Percentiles rank a stretch among this genome's conserved stretches.
phyloP scores from a whole-genome alignment of 2,113 vertebrate species.

The Raphicerus campestris region DNA sequence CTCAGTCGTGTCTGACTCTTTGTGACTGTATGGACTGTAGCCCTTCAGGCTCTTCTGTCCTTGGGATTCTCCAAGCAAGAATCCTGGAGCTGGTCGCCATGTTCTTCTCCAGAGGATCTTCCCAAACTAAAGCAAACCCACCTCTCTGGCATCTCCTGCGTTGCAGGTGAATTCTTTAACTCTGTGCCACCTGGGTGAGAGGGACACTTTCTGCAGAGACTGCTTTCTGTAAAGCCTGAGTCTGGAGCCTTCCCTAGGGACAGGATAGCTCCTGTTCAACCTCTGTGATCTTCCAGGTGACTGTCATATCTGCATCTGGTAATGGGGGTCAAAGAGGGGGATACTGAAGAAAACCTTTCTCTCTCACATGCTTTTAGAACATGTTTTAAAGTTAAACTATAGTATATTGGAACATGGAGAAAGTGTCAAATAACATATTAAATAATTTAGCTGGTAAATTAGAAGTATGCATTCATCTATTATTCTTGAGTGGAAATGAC shows the following conservation, averaged over 20 bases:
- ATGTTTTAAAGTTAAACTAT: not conserved
- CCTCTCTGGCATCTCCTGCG: not conserved
- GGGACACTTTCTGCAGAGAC: not conserved
- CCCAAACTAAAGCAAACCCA: not conserved
- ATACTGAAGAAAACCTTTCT: not conserved
- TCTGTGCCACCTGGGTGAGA: not conserved
- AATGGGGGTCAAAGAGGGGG: not conserved
- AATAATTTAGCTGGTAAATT: not conserved
- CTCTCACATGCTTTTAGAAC: not conserved
- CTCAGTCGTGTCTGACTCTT: not conserved
- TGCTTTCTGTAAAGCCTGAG: not conserved
- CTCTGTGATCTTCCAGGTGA: not conserved
- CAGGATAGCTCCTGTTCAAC: not conserved
- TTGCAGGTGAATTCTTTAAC: not conserved
- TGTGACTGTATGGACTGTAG: not conserved
- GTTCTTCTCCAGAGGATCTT: not conserved
- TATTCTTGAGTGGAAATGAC: not conserved
- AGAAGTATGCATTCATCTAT: not conserved
- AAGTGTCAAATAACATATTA: not conserved
- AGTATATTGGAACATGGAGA: not conserved
- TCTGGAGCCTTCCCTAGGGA: not conserved
- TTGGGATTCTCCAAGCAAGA: not conserved
- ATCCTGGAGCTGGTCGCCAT: not conserved
- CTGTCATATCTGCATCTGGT: not conserved
- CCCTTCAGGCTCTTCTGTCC: not conserved